Base-by-base conservation (phyloP, 2,113 vertebrate genomes). In the Hippocampus mohnikei region DNA sequence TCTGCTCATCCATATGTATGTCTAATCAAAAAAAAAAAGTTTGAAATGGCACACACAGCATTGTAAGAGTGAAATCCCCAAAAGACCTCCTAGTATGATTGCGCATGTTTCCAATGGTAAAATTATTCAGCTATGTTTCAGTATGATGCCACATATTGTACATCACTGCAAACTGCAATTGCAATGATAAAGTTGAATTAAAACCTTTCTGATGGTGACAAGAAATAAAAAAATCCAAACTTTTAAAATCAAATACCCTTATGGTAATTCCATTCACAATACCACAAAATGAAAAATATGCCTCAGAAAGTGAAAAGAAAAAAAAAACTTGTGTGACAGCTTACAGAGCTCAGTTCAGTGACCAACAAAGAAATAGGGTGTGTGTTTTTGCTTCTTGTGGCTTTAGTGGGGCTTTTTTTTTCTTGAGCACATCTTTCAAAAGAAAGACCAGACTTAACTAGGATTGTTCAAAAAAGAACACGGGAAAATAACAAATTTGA, bases 1-100 rank as follows among this genome's bases (percentile, higher is more conserved):
- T 77, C 21, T 74, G 56, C 76, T 80, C 74, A 53, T 74, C 70
- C 69, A 56, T 46, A 74, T 63, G 59, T 63, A 77, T 46, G 67
- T 48, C 63, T 79, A 29, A 66, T 27, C 67, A 69, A 63, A 62
- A 62, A 61, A 58, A 75, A 81, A 64, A 74, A 76, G 74, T 58
- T 79, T 71, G 61, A 33, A 50, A 73, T 16, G 65, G 70, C 27
- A 58, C 23, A 58, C 29, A 9, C 8, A 62, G 20, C 37, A 63
- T 6, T 41, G 40, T 16, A 63, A n/a, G 4, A 33, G 33, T 9
- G 11, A n/a, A 63, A 41, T 42, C 33, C n/a, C 33, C 8, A n/a
- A 63, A 41, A 63, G 3, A n/a, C 33, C n/a, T 16, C 61, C 23
- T 63, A 42, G 9, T 7, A 41, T 41, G 9, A 23, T 40, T 21